Percentiles rank a stretch among this genome's conserved stretches.
Evolutionary conservation across 1,140 invertebrate genomes (phyloP).

Genomic region (Drosophila saltans): DNA sequence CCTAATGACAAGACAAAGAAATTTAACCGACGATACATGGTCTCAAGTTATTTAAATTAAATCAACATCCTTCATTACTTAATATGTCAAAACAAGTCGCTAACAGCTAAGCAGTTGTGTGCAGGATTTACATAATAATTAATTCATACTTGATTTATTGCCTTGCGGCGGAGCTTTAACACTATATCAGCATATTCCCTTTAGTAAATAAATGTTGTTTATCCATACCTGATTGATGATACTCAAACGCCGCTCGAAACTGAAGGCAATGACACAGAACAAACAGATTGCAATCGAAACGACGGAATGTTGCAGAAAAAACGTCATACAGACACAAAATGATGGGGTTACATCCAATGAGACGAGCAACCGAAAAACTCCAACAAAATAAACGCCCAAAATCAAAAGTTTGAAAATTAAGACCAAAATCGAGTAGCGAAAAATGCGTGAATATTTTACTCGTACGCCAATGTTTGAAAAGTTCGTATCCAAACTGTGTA

Average conservation of each 20-base stretch:
- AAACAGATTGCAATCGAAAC: slow-evolving; percentile 74
- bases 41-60: background rate
- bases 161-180: background rate
- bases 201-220: slow-evolving; percentile 37
- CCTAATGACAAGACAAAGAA: background rate
- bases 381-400: slow-evolving; percentile 68
- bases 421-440: slow-evolving; percentile 62
- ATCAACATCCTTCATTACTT: slow-evolving; percentile 32
- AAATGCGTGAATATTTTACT: slow-evolving; percentile 70
- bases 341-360: slow-evolving; percentile 68
- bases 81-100: slow-evolving; percentile 26
- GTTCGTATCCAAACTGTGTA: slow-evolving; percentile 62
- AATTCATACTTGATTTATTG: slow-evolving; percentile 44
- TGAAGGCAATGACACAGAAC: slow-evolving; percentile 75
- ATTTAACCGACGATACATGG: background rate
- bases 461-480: slow-evolving; percentile 60
- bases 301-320: slow-evolving; percentile 72
- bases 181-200: background rate
- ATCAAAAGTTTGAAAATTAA: slow-evolving; percentile 68
- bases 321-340: slow-evolving; percentile 73
- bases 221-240: slow-evolving; percentile 75
- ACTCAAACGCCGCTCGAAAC: slow-evolving; percentile 66
- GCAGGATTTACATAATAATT: slow-evolving; percentile 49
- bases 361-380: slow-evolving; percentile 65
- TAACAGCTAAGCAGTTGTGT: background rate